Evolutionary conservation across 2,113 vertebrate species (phyloP).

Genomic region (Mixornis gularis): DNA sequence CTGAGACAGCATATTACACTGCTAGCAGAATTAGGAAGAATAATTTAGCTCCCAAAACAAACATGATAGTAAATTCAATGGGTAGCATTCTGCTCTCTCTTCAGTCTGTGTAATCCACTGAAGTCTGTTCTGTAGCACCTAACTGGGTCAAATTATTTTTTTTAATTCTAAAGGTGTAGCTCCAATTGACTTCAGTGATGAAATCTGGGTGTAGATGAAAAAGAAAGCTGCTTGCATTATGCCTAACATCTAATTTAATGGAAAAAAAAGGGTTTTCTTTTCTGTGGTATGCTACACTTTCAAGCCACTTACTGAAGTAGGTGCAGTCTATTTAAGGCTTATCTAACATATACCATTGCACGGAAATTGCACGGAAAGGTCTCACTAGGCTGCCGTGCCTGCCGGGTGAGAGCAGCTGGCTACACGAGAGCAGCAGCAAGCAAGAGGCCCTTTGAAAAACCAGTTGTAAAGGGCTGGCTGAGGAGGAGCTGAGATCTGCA

Average conservation of each 20-base stretch:
- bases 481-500: not conserved
- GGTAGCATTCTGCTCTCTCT: slow-evolving; percentile 15
- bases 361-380: not conserved
- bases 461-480: not conserved
- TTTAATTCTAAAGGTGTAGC: not conserved
- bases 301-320: not conserved
- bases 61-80: slow-evolving; percentile 52
- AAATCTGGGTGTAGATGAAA: not conserved
- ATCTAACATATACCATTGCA: not conserved
- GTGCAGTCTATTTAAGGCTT: not conserved
- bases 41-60: slow-evolving; percentile 60
- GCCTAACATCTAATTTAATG: not conserved
- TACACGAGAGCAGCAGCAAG: not conserved
- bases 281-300: not conserved
- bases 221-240: not conserved
- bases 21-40: slow-evolving; percentile 52
- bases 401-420: not conserved
- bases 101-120: not conserved
- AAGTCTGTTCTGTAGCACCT: not conserved
- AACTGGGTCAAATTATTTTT: not conserved
- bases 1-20: slow-evolving; percentile 47
- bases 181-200: not conserved
- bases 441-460: not conserved
- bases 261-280: not conserved
- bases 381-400: not conserved